These are phyloP conservation scores for Mustela nigripes DNA, from an alignment of 2,113 vertebrate genomes.

Conservation along the genomic window DNA sequence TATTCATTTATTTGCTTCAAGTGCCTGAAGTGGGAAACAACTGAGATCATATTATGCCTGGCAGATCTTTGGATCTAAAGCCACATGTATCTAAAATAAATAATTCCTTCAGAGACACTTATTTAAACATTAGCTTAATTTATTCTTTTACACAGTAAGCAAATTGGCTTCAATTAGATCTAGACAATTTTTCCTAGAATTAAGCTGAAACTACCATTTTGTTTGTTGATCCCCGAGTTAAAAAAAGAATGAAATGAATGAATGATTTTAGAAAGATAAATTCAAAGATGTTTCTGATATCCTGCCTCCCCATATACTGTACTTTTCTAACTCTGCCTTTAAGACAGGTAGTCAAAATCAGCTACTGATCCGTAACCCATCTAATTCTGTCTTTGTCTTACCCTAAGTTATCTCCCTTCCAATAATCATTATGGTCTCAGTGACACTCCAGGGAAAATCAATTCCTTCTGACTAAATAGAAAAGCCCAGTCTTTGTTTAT, in stretches of 20 bases:
- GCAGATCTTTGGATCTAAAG: conserved; percentile 39
- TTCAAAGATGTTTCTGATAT: conserved; percentile 53
- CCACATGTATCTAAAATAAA: conserved; percentile 30
- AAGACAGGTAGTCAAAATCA: conserved; percentile 81
- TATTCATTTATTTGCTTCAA: conserved; percentile 43
- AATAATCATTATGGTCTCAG: conserved; percentile 83
- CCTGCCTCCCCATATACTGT: not conserved
- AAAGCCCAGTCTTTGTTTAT: conserved; percentile 82
- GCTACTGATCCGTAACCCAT: conserved; percentile 60
- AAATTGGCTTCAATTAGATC: not conserved
- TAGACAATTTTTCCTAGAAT: conserved; percentile 11
- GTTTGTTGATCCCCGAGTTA: not conserved
- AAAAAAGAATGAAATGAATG: not conserved
- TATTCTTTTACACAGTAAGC: not conserved
- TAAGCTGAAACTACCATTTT: conserved; percentile 35
- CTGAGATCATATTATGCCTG: not conserved
- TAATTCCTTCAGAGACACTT: conserved; percentile 27
- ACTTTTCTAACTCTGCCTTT: conserved; percentile 72
- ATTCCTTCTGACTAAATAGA: conserved; percentile 82
- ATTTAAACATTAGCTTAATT: not conserved
- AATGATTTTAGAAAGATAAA: not conserved
- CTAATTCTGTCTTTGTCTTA: conserved; percentile 80
- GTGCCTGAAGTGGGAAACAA: not conserved
- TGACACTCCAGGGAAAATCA: conserved; percentile 84
- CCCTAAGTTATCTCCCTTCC: conserved; percentile 80